Evolutionary conservation across 2,888 invertebrate species (phyloP).

Genomic region (Tetragonula carbonaria): DNA sequence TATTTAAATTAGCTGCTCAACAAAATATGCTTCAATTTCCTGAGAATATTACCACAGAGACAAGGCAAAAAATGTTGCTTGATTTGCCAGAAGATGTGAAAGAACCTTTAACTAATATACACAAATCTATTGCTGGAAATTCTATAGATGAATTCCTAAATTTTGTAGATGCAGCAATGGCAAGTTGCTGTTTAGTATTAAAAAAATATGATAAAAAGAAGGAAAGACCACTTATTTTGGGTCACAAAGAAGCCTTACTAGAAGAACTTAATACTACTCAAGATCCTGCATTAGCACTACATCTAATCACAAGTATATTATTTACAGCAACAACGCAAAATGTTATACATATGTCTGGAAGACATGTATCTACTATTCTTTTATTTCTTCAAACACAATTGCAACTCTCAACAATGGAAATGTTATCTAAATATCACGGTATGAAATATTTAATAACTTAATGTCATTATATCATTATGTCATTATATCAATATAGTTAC

Average conservation of each 20-base stretch:
- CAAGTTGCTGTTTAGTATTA: constrained; percentile 91
- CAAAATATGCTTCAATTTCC: constrained; percentile 87
- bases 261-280: constrained; percentile 90
- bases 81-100: constrained; percentile 89
- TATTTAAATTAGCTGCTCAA: constrained; percentile 91
- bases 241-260: constrained; percentile 92
- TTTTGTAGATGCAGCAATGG: constrained; percentile 89
- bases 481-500: constrained; percentile 1
- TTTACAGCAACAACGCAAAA: constrained; percentile 92
- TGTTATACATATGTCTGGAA: constrained; percentile 96
- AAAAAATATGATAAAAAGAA: constrained; percentile 96
- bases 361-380: constrained; percentile 94
- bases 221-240: constrained; percentile 90
- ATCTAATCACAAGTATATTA: constrained; percentile 90
- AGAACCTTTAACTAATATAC: constrained; percentile 87
- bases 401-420: constrained; percentile 87
- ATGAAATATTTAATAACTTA: constrained; percentile 73
- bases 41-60: constrained; percentile 87
- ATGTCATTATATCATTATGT: not conserved
- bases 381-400: constrained; percentile 89
- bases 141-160: constrained; percentile 92
- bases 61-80: constrained; percentile 88
- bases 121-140: constrained; percentile 89
- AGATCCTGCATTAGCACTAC: constrained; percentile 92
- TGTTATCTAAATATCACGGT: constrained; percentile 92